Percentiles rank a stretch among this genome's conserved stretches.
phyloP scores from a whole-genome alignment of 2,888 invertebrate species.

The Caenorhabditis macrosperma region DNA sequence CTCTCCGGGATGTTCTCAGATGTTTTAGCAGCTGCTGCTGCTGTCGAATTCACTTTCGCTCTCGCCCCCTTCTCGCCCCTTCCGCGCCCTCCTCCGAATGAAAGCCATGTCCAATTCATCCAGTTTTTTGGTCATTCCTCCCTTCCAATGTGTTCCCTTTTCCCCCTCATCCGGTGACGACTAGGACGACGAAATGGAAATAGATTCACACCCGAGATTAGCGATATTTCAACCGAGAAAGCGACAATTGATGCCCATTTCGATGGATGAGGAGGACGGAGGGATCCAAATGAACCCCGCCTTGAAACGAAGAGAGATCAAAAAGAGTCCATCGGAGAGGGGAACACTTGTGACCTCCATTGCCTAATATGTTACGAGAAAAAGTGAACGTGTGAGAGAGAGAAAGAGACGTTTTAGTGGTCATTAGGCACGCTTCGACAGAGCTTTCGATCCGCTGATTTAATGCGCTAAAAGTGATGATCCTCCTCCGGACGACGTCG shows the following conservation, averaged over 20 bases:
- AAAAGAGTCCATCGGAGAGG: not conserved
- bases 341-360: not conserved
- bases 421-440: not conserved
- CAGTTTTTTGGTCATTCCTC: conserved; percentile 29
- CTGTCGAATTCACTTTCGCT: not conserved
- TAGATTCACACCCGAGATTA: conserved; percentile 35
- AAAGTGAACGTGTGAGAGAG: not conserved
- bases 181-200: conserved; percentile 6
- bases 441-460: not conserved
- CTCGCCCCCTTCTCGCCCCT: not conserved
- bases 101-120: conserved; percentile 21
- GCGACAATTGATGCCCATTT: not conserved
- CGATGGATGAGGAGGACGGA: not conserved
- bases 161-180: conserved; percentile 6
- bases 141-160: conserved; percentile 18
- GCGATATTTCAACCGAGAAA: not conserved
- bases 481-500: no score
- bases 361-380: not conserved
- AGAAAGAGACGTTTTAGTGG: not conserved
- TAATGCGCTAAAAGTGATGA: no score
- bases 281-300: conserved; percentile 29
- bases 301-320: not conserved
- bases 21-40: not conserved
- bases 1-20: not conserved
- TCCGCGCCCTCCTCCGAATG: not conserved